Percentiles rank a stretch among this genome's conserved stretches.
Evolutionary conservation across 1,140 invertebrate genomes (phyloP).

Genomic region (Phymorhynchus buccinoides): DNA sequence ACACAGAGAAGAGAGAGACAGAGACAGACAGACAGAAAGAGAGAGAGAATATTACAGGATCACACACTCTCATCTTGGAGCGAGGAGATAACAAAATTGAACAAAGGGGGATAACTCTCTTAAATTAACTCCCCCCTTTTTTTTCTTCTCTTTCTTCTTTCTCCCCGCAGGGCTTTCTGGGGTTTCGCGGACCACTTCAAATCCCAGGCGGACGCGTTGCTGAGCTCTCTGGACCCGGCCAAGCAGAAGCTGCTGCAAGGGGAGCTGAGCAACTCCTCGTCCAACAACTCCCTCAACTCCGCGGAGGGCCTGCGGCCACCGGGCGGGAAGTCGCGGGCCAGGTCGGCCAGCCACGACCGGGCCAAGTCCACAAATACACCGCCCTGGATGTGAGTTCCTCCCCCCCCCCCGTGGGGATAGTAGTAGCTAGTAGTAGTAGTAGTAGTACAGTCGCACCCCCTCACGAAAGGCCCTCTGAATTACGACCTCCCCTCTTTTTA

Average conservation of each 20-base stretch:
- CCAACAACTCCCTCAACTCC: constrained; percentile 72
- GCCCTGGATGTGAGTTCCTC: constrained; percentile 35
- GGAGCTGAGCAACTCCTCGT: constrained; percentile 74
- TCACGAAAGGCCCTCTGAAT: no score
- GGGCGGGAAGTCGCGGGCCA: constrained; percentile 46
- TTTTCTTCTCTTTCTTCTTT: neutral
- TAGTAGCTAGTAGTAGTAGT: no score
- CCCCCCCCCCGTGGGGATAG: no score
- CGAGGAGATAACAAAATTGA: no score
- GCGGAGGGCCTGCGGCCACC: constrained; percentile 14
- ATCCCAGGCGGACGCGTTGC: constrained; percentile 87
- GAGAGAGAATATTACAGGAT: no score
- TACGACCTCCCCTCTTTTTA: no score
- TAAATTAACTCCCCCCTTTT: no score
- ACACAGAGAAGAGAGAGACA: no score
- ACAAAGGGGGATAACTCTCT: no score
- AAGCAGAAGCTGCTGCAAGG: constrained; percentile 85
- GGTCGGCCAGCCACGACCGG: constrained; percentile 65
- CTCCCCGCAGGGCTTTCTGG: constrained; percentile 83
- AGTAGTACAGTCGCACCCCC: no score
- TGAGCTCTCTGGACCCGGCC: constrained; percentile 86
- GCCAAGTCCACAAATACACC: constrained; percentile 42
- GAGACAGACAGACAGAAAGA: no score
- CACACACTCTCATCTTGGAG: no score
- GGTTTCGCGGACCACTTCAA: constrained; percentile 92